Percentiles rank a stretch among this genome's conserved stretches.
phyloP scores from a whole-genome alignment of 2,888 invertebrate species.

The Nematopogon swammerdamellus region DNA sequence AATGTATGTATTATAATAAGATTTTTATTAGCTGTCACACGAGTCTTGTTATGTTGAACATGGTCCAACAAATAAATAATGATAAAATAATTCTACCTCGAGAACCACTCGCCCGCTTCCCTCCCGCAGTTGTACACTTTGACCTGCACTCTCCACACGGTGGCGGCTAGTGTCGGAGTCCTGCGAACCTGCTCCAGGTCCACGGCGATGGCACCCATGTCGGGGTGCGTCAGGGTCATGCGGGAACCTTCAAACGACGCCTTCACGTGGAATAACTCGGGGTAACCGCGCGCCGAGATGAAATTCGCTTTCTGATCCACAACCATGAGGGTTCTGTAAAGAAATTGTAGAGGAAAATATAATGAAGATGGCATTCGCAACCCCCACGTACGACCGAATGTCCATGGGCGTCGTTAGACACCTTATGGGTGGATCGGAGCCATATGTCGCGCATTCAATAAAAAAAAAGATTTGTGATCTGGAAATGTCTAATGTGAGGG shows the following conservation, averaged over 20 bases:
- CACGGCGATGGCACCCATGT: constrained; percentile 52
- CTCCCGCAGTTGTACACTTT: constrained; percentile 71
- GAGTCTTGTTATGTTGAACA: no score
- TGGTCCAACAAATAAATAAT: no score
- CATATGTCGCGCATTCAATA: no score
- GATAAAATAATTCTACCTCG: no score
- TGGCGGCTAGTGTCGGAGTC: constrained; percentile 22
- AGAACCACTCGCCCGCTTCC: constrained; percentile 70
- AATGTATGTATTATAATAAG: no score
- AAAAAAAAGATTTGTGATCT: background rate
- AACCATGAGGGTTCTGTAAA: constrained; percentile 52
- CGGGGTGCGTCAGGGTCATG: constrained; percentile 50
- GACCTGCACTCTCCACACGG: constrained; percentile 57
- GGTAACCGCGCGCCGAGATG: constrained; percentile 53
- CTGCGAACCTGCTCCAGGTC: constrained; percentile 44
- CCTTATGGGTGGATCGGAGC: no score
- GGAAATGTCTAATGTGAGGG: background rate
- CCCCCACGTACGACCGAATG: no score
- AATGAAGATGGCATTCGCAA: no score
- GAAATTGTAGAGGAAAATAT: no score
- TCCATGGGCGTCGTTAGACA: no score
- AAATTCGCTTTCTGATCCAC: constrained; percentile 53
- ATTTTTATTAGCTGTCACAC: no score
- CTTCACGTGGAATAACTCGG: constrained; percentile 50
- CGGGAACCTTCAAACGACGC: constrained; percentile 47